These are phyloP conservation scores for Himalopsyche kuldschensis DNA, from an alignment of 2,888 invertebrate species.

Conservation along the genomic window DNA sequence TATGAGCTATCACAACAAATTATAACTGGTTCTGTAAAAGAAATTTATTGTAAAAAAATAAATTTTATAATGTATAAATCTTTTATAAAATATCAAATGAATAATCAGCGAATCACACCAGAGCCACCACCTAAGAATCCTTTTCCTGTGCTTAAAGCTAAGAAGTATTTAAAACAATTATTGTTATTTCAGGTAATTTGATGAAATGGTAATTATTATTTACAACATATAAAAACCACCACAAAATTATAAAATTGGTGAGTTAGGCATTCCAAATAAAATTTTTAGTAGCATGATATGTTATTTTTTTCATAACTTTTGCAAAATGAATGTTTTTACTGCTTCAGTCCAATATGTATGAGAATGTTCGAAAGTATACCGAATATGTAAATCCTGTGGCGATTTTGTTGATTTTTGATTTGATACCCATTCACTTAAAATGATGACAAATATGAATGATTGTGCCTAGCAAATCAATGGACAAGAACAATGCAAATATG, in stretches of 20 bases:
- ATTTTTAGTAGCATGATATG: neutral
- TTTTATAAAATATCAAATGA: slow-evolving; percentile 27
- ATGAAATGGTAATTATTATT: neutral
- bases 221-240: neutral
- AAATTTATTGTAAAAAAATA: too few relatives aligned
- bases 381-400: neutral
- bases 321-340: too few relatives aligned
- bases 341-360: too few relatives aligned
- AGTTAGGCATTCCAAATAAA: neutral
- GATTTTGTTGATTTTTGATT: neutral
- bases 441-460: neutral
- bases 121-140: neutral
- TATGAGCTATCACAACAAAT: too few relatives aligned
- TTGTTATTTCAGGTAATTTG: neutral
- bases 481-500: slow-evolving; percentile 11
- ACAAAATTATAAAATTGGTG: neutral
- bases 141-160: neutral
- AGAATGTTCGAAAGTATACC: neutral
- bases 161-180: neutral
- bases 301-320: neutral
- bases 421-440: neutral
- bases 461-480: slow-evolving; percentile 7
- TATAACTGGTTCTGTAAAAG: too few relatives aligned
- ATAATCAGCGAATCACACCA: slow-evolving; percentile 13
- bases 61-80: too few relatives aligned